Conservation (phyloP, 2,113 vertebrate genomes). For the Pardalotus punctatus region DNA sequence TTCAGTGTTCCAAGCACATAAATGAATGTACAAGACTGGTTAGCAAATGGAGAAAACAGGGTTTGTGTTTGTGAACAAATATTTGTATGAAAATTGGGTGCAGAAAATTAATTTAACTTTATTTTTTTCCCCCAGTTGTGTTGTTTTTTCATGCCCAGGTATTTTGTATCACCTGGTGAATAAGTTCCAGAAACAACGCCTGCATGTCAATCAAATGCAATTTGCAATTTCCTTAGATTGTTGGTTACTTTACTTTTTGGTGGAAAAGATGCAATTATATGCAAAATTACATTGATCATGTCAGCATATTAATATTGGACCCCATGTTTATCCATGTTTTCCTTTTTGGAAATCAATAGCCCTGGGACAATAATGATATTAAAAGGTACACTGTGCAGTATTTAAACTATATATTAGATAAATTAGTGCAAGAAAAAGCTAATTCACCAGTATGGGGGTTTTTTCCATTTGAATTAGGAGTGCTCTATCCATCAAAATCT, state of each 20-base stretch:
- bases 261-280: neutral
- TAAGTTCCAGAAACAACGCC: neutral
- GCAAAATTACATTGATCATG: neutral
- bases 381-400: neutral
- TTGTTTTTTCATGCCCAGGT: neutral
- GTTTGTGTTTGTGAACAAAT: neutral
- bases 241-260: neutral
- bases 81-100: neutral
- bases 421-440: neutral
- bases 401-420: neutral
- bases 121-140: neutral
- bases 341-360: neutral
- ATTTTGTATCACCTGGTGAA: neutral
- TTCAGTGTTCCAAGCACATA: neutral
- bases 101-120: neutral
- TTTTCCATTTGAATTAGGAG: neutral
- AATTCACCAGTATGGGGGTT: neutral
- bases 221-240: neutral
- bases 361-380: neutral
- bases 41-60: neutral
- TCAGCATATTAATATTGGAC: neutral
- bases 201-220: neutral
- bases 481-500: neutral
- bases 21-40: neutral
- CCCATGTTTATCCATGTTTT: neutral